Evolutionary conservation across 2,888 invertebrate species (phyloP).

Genomic region (Caenorhabditis sulstoni): DNA sequence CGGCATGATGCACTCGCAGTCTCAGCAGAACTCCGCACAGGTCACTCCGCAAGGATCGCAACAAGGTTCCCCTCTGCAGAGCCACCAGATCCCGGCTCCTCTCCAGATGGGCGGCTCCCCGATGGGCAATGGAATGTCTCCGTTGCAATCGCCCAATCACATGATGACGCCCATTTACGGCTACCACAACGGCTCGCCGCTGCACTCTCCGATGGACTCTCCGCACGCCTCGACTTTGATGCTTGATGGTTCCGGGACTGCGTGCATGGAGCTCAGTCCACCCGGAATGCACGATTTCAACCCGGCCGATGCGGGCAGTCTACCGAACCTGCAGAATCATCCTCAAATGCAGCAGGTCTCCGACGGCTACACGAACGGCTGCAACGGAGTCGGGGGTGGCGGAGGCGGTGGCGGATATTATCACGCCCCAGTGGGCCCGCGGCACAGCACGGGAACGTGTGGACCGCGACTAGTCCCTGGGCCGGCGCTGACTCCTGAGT

Average conservation of each 20-base stretch:
- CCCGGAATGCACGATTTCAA: slow-evolving; percentile 58
- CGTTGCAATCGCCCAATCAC: slow-evolving; percentile 59
- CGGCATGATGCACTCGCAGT: slow-evolving; percentile 59
- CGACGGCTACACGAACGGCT: slow-evolving; percentile 32
- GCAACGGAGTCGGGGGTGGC: slow-evolving; percentile 21
- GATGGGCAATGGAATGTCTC: slow-evolving; percentile 49
- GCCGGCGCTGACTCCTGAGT: slow-evolving; percentile 66
- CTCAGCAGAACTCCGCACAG: slow-evolving; percentile 50
- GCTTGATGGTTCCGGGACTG: slow-evolving; percentile 61
- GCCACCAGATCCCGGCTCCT: slow-evolving; percentile 47
- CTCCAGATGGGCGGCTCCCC: slow-evolving; percentile 32
- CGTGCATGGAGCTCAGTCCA: slow-evolving; percentile 65
- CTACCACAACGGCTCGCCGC: slow-evolving; percentile 62
- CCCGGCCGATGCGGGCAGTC: slow-evolving; percentile 39
- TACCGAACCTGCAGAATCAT: slow-evolving; percentile 48
- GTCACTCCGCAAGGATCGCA: slow-evolving; percentile 47
- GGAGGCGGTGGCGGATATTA: slow-evolving; percentile 34
- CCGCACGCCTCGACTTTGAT: slow-evolving; percentile 64
- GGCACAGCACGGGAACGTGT: slow-evolving; percentile 69
- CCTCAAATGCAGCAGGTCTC: slow-evolving; percentile 26
- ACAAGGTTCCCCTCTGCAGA: slow-evolving; percentile 48
- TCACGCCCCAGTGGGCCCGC: slow-evolving; percentile 48
- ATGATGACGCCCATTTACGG: slow-evolving; percentile 62
- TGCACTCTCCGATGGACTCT: slow-evolving; percentile 64
- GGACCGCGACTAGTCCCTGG: slow-evolving; percentile 66